Conservation (phyloP, 2,113 vertebrate genomes). For the Muntiacus reevesi region DNA sequence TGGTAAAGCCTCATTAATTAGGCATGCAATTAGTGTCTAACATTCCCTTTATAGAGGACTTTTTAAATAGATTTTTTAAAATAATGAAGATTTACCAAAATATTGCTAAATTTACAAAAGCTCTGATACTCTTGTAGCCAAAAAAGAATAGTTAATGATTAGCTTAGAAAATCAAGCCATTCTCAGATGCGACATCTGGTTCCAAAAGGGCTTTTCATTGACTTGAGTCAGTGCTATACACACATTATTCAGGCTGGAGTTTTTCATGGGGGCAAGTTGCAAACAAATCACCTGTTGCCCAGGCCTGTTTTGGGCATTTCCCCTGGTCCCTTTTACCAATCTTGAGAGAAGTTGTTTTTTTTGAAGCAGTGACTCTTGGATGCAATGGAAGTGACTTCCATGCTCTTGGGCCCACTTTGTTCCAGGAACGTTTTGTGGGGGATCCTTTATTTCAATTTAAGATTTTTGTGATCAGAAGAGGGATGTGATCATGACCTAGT, state of each 20-base stretch:
- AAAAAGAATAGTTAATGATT: background rate
- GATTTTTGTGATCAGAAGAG: background rate
- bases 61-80: background rate
- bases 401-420: background rate
- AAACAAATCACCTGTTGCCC: background rate
- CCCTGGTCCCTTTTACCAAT: background rate
- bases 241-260: background rate
- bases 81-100: background rate
- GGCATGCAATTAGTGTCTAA: constrained; percentile 38
- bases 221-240: background rate
- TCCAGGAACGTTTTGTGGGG: background rate
- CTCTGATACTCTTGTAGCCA: background rate
- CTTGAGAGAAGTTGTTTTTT: background rate
- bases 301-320: background rate
- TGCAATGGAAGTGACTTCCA: background rate
- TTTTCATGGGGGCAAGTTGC: background rate
- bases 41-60: background rate
- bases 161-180: background rate
- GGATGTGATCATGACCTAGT: background rate
- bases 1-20: constrained; percentile 42
- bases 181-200: background rate
- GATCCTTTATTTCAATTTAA: background rate
- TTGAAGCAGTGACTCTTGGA: background rate
- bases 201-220: background rate
- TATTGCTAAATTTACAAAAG: constrained; percentile 16